Base-by-base conservation (phyloP, 2,888 invertebrate genomes). In the Xanthorhoe designata region DNA sequence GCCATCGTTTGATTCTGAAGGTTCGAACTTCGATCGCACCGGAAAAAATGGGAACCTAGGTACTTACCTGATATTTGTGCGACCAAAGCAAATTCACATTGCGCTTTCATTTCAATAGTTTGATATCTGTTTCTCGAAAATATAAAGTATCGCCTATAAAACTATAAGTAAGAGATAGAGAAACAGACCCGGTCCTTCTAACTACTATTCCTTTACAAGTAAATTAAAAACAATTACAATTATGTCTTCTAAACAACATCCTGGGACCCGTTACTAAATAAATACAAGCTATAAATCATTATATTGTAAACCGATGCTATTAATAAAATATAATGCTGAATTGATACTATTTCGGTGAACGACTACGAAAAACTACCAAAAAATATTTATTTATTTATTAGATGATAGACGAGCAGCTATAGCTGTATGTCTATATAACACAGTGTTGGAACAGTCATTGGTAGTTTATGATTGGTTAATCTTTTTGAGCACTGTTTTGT, bases 1-100 rank as follows among this genome's bases (percentile, higher is more conserved):
- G 63, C 58, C 63, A 49, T 58, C n/a, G 17, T 64, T 58, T 58
- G 47, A 58, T 58, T 47, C 2, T 10, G 45, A 32, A 42, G 17
- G 10, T 42, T 35, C n/a, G n/a, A 24, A 4, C 2, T 24, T 3
- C 19, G n/a, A 45, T 45, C 18, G 3, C 52, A 52, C 57, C 42
- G 24, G 24, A 24, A 29, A 60, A 45, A 52, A 24, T 51, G 13
- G n/a, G 9, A 9, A 35, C 2, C 24, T 24, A 24, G 24, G 24
- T 24, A 24, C 2, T 2, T 24, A 24, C 24, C 5, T 7, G 32
- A 42, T 17, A 47, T 47, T 47, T 15, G 47, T 47, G 47, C 47
- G 17, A 47, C 6, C 47, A 17, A 17, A 47, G 8, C 17, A 3
- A 47, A 7, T 17, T 47, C 47, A 47, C 47, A 47, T 8, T 47